These are phyloP conservation scores for Quiscalus mexicanus DNA, from an alignment of 2,113 vertebrate genomes.

Conservation along the genomic window DNA sequence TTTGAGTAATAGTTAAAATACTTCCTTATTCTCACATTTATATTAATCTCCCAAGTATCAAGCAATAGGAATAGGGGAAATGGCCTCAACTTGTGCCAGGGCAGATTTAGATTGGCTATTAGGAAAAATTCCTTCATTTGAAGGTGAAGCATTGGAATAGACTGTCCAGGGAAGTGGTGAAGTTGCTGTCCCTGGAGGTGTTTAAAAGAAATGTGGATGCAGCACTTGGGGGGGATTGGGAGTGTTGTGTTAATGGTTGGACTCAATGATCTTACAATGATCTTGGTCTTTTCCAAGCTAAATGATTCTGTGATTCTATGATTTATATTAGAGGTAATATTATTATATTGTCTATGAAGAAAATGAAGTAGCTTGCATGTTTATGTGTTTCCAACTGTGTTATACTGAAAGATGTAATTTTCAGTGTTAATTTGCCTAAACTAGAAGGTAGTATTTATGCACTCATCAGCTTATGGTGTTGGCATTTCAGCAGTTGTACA, in stretches of 20 bases:
- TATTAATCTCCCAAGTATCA: background rate
- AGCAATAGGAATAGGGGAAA: background rate
- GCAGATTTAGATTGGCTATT: background rate
- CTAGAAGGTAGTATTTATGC: background rate
- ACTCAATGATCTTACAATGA: background rate
- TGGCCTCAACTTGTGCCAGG: background rate
- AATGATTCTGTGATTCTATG: background rate
- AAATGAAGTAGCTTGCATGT: background rate
- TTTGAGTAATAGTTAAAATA: background rate
- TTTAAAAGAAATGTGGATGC: background rate
- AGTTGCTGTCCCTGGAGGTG: background rate
- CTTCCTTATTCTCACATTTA: background rate
- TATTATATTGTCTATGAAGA: background rate
- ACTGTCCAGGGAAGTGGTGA: background rate
- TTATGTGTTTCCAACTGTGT: background rate
- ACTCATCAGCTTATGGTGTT: background rate
- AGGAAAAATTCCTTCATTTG: background rate
- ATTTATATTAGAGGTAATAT: background rate
- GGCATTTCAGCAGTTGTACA: background rate
- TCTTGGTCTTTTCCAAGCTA: background rate
- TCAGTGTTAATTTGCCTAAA: background rate
- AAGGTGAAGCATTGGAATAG: background rate
- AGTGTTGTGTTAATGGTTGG: background rate
- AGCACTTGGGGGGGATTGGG: background rate
- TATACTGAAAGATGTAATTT: background rate